These are phyloP conservation scores for Isoperla grammatica DNA, from an alignment of 2,888 invertebrate genomes.

Conservation along the genomic window DNA sequence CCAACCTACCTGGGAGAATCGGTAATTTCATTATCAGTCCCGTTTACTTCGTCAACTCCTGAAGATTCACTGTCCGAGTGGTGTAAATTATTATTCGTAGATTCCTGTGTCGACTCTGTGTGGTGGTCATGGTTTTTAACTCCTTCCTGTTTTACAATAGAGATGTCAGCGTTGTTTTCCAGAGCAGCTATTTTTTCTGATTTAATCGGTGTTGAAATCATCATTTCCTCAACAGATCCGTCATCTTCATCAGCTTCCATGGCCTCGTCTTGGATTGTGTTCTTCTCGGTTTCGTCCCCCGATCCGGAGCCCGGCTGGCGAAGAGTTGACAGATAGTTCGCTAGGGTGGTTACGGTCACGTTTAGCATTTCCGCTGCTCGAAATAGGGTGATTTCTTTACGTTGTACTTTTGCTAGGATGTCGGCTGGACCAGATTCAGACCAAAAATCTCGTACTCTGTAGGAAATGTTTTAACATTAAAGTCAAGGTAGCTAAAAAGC, in stretches of 20 bases:
- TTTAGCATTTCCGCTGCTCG: conserved; percentile 70
- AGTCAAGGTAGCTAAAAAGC: too few species aligned
- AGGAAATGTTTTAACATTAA: too few species aligned
- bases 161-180: conserved; percentile 54
- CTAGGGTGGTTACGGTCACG: conserved; percentile 67
- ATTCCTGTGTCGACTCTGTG: conserved; percentile 1
- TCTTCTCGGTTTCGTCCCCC: conserved; percentile 22
- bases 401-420: conserved; percentile 61
- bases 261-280: conserved; percentile 38
- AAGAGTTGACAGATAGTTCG: conserved; percentile 60
- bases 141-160: conserved; percentile 55
- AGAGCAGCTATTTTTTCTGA: conserved; percentile 42
- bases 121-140: conserved; percentile 22
- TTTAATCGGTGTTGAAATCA: conserved; percentile 32
- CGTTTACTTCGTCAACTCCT: neutral
- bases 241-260: conserved; percentile 32
- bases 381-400: conserved; percentile 66
- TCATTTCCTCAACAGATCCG: conserved; percentile 42
- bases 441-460: conserved; percentile 66
- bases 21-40: neutral
- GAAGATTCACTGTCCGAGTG: neutral
- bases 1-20: conserved; percentile 3
- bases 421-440: conserved; percentile 71
- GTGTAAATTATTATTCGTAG: neutral
- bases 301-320: conserved; percentile 37